phyloP scores from a whole-genome alignment of 2,888 invertebrate genomes.

The Yponomeuta evonymella region DNA sequence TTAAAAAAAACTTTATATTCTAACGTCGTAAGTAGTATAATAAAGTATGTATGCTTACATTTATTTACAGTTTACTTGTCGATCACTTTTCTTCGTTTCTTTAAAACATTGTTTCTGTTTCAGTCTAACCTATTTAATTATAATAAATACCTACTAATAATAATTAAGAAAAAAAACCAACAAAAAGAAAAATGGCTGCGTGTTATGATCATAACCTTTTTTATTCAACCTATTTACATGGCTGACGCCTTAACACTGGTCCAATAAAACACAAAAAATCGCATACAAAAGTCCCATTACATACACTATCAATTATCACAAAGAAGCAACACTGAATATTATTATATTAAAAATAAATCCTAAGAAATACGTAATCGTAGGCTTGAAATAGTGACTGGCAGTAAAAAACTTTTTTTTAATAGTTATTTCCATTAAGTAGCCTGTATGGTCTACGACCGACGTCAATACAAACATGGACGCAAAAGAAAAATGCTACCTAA shows the following conservation, averaged over 20 bases:
- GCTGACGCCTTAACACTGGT: conserved; percentile 13
- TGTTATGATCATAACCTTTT: neutral
- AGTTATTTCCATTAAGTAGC: too few relatives aligned
- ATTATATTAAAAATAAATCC: neutral
- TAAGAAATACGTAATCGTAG: neutral
- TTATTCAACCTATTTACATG: neutral
- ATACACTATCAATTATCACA: conserved; percentile 8
- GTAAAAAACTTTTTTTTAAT: too few relatives aligned
- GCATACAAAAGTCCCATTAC: neutral
- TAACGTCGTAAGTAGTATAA: conserved; percentile 8
- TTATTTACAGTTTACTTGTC: conserved; percentile 45
- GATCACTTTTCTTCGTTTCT: conserved; percentile 63
- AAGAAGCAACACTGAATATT: conserved; percentile 11
- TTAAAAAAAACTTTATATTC: conserved; percentile 25
- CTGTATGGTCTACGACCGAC: too few relatives aligned
- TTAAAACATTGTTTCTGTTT: conserved; percentile 63
- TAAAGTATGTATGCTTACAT: conserved; percentile 22
- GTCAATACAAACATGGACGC: too few relatives aligned
- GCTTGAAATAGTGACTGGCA: neutral
- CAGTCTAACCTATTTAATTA: conserved; percentile 46
- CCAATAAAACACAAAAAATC: neutral
- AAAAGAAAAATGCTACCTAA: too few relatives aligned
- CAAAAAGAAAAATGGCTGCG: conserved; percentile 3
- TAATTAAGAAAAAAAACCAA: conserved; percentile 16
- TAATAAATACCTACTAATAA: conserved; percentile 18